These are phyloP conservation scores for Euborellia annulipes DNA, from an alignment of 1,140 invertebrate species.

Conservation along the genomic window DNA sequence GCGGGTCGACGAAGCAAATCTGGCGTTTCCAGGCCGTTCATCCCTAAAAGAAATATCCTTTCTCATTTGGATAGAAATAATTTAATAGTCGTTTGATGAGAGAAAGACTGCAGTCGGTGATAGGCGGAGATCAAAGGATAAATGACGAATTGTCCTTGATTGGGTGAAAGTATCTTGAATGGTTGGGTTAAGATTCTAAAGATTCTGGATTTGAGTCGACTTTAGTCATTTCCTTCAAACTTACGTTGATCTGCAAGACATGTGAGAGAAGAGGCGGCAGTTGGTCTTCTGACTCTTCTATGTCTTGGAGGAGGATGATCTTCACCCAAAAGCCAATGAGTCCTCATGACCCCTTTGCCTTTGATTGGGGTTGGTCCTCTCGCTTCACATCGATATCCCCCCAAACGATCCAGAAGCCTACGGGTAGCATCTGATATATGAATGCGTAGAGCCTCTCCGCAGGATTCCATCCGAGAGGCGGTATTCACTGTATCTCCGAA, in stretches of 20 bases:
- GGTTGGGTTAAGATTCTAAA: no score
- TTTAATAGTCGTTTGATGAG: no score
- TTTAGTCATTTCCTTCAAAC: no score
- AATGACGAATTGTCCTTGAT: no score
- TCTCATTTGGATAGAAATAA: no score
- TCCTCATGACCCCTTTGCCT: slow-evolving; percentile 58
- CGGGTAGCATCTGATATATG: slow-evolving; percentile 53
- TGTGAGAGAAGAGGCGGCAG: no score
- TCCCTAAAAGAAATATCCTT: no score
- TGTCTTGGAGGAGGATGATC: slow-evolving; percentile 23
- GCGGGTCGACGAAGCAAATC: slow-evolving; percentile 18
- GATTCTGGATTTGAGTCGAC: no score
- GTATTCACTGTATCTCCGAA: slow-evolving; percentile 86
- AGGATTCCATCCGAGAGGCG: slow-evolving; percentile 51
- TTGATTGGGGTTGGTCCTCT: slow-evolving; percentile 53
- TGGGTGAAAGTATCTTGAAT: no score
- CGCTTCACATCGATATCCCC: slow-evolving; percentile 50
- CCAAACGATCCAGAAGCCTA: slow-evolving; percentile 43
- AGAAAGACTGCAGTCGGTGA: no score
- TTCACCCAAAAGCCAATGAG: slow-evolving; percentile 57
- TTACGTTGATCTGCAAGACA: no score
- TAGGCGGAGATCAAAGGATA: no score
- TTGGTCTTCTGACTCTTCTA: slow-evolving; percentile 10
- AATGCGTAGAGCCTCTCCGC: slow-evolving; percentile 50
- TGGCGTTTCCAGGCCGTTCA: slow-evolving; percentile 17